Evolutionary conservation across 2,888 invertebrate species (phyloP).

Genomic region (Diaperis boleti): DNA sequence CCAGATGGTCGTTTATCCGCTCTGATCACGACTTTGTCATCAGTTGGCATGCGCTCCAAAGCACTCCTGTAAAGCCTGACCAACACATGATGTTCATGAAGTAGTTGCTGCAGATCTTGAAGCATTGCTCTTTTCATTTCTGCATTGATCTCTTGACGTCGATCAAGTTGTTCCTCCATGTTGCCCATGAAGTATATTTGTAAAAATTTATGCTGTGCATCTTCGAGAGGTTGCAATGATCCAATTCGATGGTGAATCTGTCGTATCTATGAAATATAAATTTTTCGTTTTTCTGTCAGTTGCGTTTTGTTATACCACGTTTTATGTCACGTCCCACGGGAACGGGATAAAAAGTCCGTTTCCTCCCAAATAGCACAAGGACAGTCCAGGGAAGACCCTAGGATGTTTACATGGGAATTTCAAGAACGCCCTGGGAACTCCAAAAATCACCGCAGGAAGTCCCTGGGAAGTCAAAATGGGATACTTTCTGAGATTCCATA

Average conservation of each 20-base stretch:
- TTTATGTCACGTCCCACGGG: too few species aligned
- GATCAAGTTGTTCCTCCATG: slow-evolving; percentile 21
- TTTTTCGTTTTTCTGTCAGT: too few species aligned
- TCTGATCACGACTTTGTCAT: slow-evolving; percentile 58
- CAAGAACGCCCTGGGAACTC: too few species aligned
- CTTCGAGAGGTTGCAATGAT: slow-evolving; percentile 53
- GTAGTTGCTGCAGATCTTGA: slow-evolving; percentile 41
- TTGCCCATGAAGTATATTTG: slow-evolving; percentile 53
- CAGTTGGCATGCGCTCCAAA: slow-evolving; percentile 54
- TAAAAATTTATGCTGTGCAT: slow-evolving; percentile 53
- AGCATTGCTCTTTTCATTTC: slow-evolving; percentile 53
- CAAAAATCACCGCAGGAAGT: too few species aligned
- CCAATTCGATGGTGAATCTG: slow-evolving; percentile 48
- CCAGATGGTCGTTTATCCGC: slow-evolving; percentile 58
- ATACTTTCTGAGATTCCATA: too few species aligned
- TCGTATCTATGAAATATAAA: too few species aligned
- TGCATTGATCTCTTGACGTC: slow-evolving; percentile 23
- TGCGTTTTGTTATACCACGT: too few species aligned
- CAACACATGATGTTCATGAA: slow-evolving; percentile 55
- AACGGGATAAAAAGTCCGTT: too few species aligned
- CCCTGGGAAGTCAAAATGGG: too few species aligned
- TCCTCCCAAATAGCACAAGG: too few species aligned
- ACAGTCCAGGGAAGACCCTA: too few species aligned
- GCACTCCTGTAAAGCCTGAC: slow-evolving; percentile 56
- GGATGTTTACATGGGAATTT: too few species aligned